Evolutionary conservation across 2,113 vertebrate species (phyloP), one percentile per base, ranked within the genome.

Genomic region (Laterallus jamaicensis): DNA sequence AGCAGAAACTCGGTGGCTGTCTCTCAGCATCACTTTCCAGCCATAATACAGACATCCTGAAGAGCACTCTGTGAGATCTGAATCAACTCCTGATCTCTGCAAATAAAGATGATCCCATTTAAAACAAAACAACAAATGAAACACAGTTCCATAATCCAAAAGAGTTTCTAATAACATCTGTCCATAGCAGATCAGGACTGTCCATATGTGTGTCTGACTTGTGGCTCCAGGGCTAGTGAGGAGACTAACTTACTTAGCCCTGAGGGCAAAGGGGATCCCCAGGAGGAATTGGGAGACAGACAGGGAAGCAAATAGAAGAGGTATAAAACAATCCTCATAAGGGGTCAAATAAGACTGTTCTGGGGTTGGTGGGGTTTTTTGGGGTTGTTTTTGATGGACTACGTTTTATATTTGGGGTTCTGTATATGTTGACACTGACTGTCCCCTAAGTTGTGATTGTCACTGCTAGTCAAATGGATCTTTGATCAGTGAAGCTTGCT

Each of bases 221-320:
- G 58, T 17, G 28, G 62, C 1, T 0, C 26, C 9, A 6, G 5
- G 20, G 7, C 12, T 32, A 35, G 35, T 0, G 3, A 37, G 39
- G 21, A 35, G 8, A 31, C 12, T 69, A 42, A 32, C 16, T 79
- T 12, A 10, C 18, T 54, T 29, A 64, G 26, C 7, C 1, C 13
- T 40, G 15, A 62, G 40, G 37, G 24, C 29, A 71, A 12, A 12
- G 14, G 25, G 52, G 13, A 2, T 39, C 16, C 32, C 14, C 14
- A 69, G 13, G 31, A 44, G 13, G 29, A 47, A 8, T 5, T 29
- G 25, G 20, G 17, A 66, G 12, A 42, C 47, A 82, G 25, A 40
- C 8, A 44, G 18, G 25, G 31, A 60, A 75, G 44, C 12, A 67
- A 21, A 52, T 5, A 40, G 28, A 81, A 47, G 47, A 67, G 6